These are phyloP conservation scores for Choloepus didactylus DNA, from an alignment of 2,797 vertebrate species.

Conservation along the genomic window DNA sequence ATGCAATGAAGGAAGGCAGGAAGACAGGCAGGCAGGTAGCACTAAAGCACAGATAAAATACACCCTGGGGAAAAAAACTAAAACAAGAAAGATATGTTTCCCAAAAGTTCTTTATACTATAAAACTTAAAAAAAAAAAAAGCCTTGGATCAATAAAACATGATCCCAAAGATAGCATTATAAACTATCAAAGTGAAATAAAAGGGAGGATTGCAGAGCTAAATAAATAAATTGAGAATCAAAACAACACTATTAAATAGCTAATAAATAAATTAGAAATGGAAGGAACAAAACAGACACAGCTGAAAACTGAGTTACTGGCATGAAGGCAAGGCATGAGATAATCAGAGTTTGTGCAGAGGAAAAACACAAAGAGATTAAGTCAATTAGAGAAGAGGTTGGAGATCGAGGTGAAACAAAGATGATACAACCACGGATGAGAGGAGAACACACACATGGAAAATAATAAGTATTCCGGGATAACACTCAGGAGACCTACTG, in stretches of 20 bases:
- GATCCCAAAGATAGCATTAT: conserved; percentile 45
- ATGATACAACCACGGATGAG: neutral
- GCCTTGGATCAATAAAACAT: conserved; percentile 56
- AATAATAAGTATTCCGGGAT: neutral
- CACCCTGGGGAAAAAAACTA: neutral
- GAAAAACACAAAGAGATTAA: conserved; percentile 42
- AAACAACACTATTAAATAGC: neutral
- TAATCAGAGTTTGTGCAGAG: neutral
- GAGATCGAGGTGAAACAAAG: neutral
- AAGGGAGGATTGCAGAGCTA: conserved; percentile 35
- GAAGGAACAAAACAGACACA: conserved; percentile 49
- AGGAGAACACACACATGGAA: neutral
- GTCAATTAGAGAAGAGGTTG: neutral
- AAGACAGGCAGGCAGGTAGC: neutral
- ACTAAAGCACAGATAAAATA: neutral
- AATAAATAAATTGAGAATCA: conserved; percentile 42
- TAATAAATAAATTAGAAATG: conserved; percentile 62
- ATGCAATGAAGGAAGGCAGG: neutral
- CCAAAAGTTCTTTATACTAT: neutral
- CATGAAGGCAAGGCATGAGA: conserved; percentile 7
- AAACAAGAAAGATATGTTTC: neutral
- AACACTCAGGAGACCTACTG: neutral
- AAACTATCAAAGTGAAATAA: conserved; percentile 30
- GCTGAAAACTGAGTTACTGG: conserved; percentile 52
- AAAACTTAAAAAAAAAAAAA: conserved; percentile 8